Conservation (phyloP, 2,797 vertebrate genomes). For the Lacerta bilineata region DNA sequence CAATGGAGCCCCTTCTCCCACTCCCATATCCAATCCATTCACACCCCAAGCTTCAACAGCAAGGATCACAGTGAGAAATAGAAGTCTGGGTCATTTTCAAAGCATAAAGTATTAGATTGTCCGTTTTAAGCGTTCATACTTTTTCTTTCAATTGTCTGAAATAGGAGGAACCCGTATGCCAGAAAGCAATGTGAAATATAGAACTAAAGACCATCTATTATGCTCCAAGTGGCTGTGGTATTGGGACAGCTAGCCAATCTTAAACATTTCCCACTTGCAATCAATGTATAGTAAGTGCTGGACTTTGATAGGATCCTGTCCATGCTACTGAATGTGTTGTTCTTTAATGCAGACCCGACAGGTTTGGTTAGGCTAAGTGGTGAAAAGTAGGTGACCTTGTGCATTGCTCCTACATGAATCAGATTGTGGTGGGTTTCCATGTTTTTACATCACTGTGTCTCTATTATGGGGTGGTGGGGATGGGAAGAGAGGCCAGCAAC, state of each 20-base stretch:
- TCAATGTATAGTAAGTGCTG: not conserved
- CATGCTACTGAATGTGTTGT: not conserved
- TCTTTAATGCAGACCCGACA: not conserved
- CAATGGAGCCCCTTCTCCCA: not conserved
- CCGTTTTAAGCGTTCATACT: not conserved
- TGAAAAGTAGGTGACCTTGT: not conserved
- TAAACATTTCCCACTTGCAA: not conserved
- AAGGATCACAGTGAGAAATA: not conserved
- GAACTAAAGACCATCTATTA: not conserved
- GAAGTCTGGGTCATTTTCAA: not conserved
- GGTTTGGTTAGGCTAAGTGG: not conserved
- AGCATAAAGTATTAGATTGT: not conserved
- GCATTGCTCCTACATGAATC: not conserved
- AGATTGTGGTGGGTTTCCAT: not conserved
- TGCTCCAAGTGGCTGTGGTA: not conserved
- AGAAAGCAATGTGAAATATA: not conserved
- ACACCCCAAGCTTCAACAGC: not conserved
- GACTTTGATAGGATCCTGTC: not conserved
- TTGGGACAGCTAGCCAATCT: not conserved
- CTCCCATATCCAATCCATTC: not conserved
- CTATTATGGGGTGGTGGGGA: not conserved
- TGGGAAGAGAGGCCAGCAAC: too few relatives aligned
- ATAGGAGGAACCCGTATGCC: not conserved
- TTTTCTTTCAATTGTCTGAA: slow-evolving; percentile 1
- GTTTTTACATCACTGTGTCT: not conserved